Evolutionary conservation across 2,888 invertebrate genomes (phyloP).

Genomic region (Rhogogaster chlorosoma): DNA sequence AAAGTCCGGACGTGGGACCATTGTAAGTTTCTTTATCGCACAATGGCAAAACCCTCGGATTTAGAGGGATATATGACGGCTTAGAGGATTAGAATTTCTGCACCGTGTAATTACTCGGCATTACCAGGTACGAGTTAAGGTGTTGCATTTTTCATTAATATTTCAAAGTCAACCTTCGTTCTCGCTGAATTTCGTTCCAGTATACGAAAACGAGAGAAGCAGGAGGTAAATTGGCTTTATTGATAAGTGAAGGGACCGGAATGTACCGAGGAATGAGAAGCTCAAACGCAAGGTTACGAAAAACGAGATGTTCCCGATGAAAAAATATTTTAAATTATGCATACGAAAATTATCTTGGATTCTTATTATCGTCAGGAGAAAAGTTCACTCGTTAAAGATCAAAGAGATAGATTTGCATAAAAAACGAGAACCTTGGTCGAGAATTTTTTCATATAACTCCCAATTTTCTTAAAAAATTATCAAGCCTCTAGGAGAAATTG

Average conservation of each 20-base stretch:
- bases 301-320: background rate
- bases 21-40: background rate
- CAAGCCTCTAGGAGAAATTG: background rate
- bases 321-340: background rate
- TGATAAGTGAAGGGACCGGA: background rate
- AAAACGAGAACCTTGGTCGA: background rate
- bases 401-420: background rate
- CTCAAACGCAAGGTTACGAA: background rate
- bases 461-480: background rate
- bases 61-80: background rate
- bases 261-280: background rate
- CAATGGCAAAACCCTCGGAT: background rate
- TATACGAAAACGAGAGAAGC: background rate
- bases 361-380: background rate
- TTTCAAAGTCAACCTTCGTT: background rate
- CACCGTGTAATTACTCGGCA: background rate
- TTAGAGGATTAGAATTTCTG: slow-evolving; percentile 1
- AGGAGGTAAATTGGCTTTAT: background rate
- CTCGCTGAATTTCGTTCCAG: background rate
- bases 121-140: background rate
- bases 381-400: background rate
- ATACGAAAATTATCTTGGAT: background rate
- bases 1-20: background rate
- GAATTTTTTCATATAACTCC: background rate
- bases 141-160: background rate